Evolutionary conservation across 2,113 vertebrate species (phyloP).

Genomic region (Mirza zaza): DNA sequence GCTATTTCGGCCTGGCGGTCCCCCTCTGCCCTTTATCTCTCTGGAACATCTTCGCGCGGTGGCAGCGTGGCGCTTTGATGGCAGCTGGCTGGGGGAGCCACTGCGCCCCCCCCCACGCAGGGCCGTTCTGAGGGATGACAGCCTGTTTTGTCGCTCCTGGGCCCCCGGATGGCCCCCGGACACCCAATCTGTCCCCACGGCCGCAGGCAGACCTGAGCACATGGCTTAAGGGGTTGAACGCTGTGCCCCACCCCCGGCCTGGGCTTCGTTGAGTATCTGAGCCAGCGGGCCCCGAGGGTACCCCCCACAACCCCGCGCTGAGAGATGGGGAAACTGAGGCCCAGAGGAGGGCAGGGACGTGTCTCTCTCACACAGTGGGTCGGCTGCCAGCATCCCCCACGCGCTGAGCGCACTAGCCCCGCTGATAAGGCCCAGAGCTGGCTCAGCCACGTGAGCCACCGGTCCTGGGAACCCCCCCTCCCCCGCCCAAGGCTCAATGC

Average conservation of each 20-base stretch:
- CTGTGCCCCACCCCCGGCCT: not conserved
- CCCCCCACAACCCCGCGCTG: too few species aligned
- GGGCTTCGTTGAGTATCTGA: rapidly evolving
- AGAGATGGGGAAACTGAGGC: not conserved
- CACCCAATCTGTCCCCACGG: rapidly evolving
- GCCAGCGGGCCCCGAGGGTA: rapidly evolving
- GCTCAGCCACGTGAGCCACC: rapidly evolving
- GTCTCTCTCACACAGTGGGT: too few species aligned
- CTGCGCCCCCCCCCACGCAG: rapidly evolving
- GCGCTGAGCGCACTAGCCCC: rapidly evolving
- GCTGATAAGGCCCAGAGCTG: not conserved
- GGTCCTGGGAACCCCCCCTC: rapidly evolving
- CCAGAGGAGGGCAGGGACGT: rapidly evolving
- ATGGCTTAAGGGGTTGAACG: not conserved
- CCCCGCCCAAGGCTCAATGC: not conserved
- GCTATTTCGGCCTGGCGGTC: conserved; percentile 56
- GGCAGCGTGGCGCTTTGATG: conserved; percentile 43
- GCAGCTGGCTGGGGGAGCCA: not conserved
- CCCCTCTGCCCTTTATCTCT: conserved; percentile 67
- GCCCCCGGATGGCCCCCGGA: not conserved
- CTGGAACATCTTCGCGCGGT: conserved; percentile 58
- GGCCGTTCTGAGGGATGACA: not conserved
- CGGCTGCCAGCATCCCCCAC: rapidly evolving
- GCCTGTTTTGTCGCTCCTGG: not conserved
- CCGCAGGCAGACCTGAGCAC: not conserved